Conservation (phyloP, 1,140 invertebrate species). For the Leptestheria dahalacensis region DNA sequence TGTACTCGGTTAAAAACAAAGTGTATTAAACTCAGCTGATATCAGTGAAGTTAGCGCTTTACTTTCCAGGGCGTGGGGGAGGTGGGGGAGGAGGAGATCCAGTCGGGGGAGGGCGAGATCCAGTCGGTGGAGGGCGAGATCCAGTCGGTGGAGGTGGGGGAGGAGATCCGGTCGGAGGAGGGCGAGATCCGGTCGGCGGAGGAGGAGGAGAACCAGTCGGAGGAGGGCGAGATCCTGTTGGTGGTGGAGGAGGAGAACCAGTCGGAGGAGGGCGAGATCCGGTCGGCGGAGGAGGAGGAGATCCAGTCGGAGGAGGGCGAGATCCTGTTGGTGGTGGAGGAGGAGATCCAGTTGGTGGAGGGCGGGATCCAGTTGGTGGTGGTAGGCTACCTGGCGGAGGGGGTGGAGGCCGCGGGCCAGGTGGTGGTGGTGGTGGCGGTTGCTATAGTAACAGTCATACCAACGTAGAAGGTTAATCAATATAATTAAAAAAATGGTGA, state of each 20-base stretch:
- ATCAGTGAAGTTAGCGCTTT: too few species aligned
- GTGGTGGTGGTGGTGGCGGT: background rate
- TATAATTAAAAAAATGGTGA: background rate
- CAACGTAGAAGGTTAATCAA: background rate
- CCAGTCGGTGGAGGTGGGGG: background rate
- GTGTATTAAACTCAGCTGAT: too few species aligned
- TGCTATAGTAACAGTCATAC: background rate
- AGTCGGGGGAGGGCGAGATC: background rate
- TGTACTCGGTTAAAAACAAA: too few species aligned
- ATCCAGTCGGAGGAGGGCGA: constrained; percentile 30
- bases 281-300: constrained; percentile 25
- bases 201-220: constrained; percentile 25
- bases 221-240: constrained; percentile 15
- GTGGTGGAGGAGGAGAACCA: background rate
- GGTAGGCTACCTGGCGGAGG: background rate
- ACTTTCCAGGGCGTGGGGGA: too few species aligned
- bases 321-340: background rate
- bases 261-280: constrained; percentile 9
- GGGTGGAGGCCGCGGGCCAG: too few species aligned
- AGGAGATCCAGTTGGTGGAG: background rate
- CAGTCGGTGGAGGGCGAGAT: background rate
- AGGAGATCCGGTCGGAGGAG: background rate
- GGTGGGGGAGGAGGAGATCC: background rate
- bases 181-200: constrained; percentile 18
- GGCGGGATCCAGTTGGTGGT: background rate